Base-by-base conservation (phyloP, 2,113 vertebrate genomes). In the Cynoglossus semilaevis region DNA sequence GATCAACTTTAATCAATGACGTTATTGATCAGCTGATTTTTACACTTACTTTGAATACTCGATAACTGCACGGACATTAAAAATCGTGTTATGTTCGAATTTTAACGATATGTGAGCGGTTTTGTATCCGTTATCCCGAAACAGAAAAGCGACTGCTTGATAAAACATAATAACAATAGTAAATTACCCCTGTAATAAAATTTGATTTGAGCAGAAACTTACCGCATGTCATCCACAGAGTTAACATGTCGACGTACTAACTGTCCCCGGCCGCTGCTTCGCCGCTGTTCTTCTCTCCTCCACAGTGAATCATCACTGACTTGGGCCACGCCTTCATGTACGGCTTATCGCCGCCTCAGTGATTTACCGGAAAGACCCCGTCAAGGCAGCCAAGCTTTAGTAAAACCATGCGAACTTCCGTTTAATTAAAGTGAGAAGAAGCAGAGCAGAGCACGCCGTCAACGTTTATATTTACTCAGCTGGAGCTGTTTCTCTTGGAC, bases 161-260 rank as follows among this genome's bases (percentile, higher is more conserved):
- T 29, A 29, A 29, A 29, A 2, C 22, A 29, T 29, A 4, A 29
- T 4, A 10, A 42, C 11, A 18, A n/a, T 14, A 53, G 8, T 18
- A 22, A n/a, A n/a, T 14, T 17, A 36, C 2, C 22, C 22, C 6
- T 2, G 22, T 29, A 40, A 18, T 50, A 10, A 45, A 2, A 0
- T 1, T 13, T 15, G 10, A 8, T 8, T 6, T 37, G 45, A 0
- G 11, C 2, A 37, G 44, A 10, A 3, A 38, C 60, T 14, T 51
- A 86, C 84, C 72, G 6, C 44, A 79, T 0, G 19, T 19, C 8
- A 87, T 45, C 63, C 67, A 75, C 54, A 75, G 22, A 0, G 47
- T 35, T 11, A 73, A 17, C 50, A 35, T 29, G 15, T 0, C 14
- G 68, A 0, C 8, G 58, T 13, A 14, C 42, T 61, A 15, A 14